phyloP scores from a whole-genome alignment of 2,113 vertebrate species.

The Addax nasomaculatus region DNA sequence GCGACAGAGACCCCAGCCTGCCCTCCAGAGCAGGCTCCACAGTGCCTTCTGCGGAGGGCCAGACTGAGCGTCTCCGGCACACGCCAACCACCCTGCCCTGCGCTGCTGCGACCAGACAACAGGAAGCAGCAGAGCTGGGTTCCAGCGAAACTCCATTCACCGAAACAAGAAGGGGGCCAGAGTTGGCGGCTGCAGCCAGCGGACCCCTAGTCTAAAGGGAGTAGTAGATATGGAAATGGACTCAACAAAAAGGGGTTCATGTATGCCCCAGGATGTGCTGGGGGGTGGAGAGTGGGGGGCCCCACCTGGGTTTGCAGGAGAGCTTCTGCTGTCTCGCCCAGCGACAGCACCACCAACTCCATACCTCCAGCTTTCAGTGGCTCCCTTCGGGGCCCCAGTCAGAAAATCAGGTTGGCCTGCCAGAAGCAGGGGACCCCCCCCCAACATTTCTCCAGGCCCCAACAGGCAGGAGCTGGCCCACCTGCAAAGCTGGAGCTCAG shows the following conservation, averaged over 20 bases:
- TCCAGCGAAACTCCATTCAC: neutral
- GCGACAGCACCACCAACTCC: neutral
- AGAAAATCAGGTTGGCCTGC: neutral
- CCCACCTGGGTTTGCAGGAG: neutral
- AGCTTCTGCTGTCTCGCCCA: neutral
- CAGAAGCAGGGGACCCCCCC: neutral
- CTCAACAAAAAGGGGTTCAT: neutral
- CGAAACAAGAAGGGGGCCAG: neutral
- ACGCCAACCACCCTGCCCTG: neutral
- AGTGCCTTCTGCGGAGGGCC: neutral
- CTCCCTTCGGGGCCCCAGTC: neutral
- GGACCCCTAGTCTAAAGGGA: neutral
- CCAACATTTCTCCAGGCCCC: neutral
- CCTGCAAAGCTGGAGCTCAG: neutral
- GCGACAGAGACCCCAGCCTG: accelerated
- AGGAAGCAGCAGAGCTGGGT: accelerated
- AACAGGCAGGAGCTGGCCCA: neutral
- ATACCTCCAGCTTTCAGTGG: neutral
- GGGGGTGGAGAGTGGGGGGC: too few species aligned
- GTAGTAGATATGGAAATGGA: neutral
- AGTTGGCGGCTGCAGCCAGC: neutral
- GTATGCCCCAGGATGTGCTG: accelerated
- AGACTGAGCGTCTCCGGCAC: neutral
- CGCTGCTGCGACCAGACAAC: accelerated
- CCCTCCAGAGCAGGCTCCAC: neutral